These are phyloP conservation scores for Agraylea sexmaculata DNA, from an alignment of 1,140 invertebrate genomes.

Conservation along the genomic window DNA sequence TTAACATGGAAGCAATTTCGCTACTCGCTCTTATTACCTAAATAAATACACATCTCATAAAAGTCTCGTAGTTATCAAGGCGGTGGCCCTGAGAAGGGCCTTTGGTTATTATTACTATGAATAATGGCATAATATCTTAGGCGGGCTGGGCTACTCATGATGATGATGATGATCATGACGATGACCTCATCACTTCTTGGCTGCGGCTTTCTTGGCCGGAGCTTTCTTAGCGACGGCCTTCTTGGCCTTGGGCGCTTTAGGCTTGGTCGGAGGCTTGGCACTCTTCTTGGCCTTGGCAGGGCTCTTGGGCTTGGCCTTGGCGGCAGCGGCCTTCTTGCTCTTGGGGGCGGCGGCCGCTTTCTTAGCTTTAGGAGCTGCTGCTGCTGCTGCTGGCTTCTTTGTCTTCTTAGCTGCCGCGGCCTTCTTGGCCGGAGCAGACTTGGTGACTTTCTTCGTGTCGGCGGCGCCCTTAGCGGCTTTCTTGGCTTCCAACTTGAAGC, in stretches of 20 bases:
- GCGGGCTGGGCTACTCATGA: too few relatives aligned
- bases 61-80: too few relatives aligned
- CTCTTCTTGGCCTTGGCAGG: conserved; percentile 9
- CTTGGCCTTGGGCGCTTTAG: conserved; percentile 5
- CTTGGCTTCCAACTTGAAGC: conserved; percentile 40
- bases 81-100: too few relatives aligned
- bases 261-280: too few relatives aligned
- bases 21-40: too few relatives aligned
- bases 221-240: conserved; percentile 7
- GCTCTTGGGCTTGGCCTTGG: conserved; percentile 13
- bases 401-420: conserved; percentile 3
- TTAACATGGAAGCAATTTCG: too few relatives aligned
- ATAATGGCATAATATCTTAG: too few relatives aligned
- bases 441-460: conserved; percentile 10
- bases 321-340: conserved; percentile 12
- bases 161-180: too few relatives aligned
- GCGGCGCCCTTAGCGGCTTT: conserved; percentile 2
- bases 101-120: too few relatives aligned
- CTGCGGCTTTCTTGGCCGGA: conserved; percentile 3
- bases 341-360: conserved; percentile 4
- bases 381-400: conserved; percentile 11
- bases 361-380: too few relatives aligned
- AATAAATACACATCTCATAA: too few relatives aligned
- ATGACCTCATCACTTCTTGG: neutral
- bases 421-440: conserved; percentile 1